Evolutionary conservation across 1,140 invertebrate species (phyloP), one percentile per base, ranked within the genome.

Genomic region (Drosophila rhopaloa): DNA sequence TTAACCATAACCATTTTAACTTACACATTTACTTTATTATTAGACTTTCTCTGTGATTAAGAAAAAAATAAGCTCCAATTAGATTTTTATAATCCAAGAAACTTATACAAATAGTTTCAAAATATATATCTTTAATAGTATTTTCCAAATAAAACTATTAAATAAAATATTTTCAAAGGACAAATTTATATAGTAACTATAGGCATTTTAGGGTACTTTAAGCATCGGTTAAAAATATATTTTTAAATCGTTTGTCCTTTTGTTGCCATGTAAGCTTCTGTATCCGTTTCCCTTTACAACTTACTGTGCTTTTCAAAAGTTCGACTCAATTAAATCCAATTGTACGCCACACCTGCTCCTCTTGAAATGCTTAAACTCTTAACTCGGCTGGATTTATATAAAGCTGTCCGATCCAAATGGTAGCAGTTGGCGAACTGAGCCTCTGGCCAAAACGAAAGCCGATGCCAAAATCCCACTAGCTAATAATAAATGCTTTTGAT

Each of bases 401-500:
- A 57, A 19, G 51, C 66, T 58, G 68, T 72, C 68, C 68, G 68
- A 37, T 71, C 51, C 44, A 46, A 58, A 32, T 71, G 66, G 43
- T 48, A 40, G 66, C 68, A 72, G 68, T 58, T 72, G 51, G 16
- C 29, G 9, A 72, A 72, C 68, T 72, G 53, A 68, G 60, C 27
- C 62, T n/a, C 24, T 1, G 35, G 44, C 7, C 8, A 10, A 29
- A 63, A 29, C 14, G 41, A 27, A 41, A 46, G 35, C 41, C 41
- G 29, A 7, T 6, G 66, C 66, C 38, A 55, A 41, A 40, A n/a
- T 47, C 37, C 37, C 46, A 37, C 65, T 66, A 7, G 37, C 60
- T 57, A 48, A 71, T 71, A 70, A 71, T 37, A 71, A 57, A 29
- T 57, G 66, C n/a, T 56, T 71, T 71, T 70, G 67, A 71, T 71